These are phyloP conservation scores for Pseudomyrmex pallidus DNA, from an alignment of 1,140 invertebrate species.

Conservation along the genomic window DNA sequence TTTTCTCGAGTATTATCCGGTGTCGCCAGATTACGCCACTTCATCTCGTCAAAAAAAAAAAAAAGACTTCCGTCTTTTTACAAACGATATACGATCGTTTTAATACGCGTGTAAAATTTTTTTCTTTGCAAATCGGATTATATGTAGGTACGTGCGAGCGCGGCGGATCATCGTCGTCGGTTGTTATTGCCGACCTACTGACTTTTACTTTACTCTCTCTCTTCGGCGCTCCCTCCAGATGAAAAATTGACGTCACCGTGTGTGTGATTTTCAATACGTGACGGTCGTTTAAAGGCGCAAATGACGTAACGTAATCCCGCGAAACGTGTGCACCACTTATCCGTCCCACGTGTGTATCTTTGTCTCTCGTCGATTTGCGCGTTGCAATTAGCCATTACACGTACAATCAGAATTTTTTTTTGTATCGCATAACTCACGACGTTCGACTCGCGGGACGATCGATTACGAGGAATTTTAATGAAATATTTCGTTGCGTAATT, in stretches of 20 bases:
- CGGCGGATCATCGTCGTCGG: slow-evolving; percentile 43
- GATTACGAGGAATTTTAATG: slow-evolving; percentile 43
- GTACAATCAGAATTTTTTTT: neutral
- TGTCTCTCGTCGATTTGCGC: slow-evolving; percentile 1
- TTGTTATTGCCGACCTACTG: slow-evolving; percentile 37
- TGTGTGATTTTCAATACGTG: slow-evolving; percentile 52
- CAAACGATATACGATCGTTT: neutral
- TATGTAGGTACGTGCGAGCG: slow-evolving; percentile 16
- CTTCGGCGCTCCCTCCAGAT: slow-evolving; percentile 48
- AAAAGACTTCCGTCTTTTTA: slow-evolving; percentile 6
- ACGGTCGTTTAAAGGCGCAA: slow-evolving; percentile 39
- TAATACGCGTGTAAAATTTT: slow-evolving; percentile 16
- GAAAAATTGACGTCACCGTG: slow-evolving; percentile 61
- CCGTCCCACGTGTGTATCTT: slow-evolving; percentile 33
- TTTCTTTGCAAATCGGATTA: slow-evolving; percentile 25
- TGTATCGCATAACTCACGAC: neutral
- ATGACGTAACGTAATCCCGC: slow-evolving; percentile 30
- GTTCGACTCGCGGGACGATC: slow-evolving; percentile 64
- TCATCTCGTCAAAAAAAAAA: neutral
- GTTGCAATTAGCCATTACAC: neutral
- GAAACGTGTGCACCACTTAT: slow-evolving; percentile 37
- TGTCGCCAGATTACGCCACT: neutral
- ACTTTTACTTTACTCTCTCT: slow-evolving; percentile 52
- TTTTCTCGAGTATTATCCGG: neutral
- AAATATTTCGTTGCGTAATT: slow-evolving; percentile 24